Conservation (phyloP, 2,888 invertebrate species). For the Isoperla grammatica region DNA sequence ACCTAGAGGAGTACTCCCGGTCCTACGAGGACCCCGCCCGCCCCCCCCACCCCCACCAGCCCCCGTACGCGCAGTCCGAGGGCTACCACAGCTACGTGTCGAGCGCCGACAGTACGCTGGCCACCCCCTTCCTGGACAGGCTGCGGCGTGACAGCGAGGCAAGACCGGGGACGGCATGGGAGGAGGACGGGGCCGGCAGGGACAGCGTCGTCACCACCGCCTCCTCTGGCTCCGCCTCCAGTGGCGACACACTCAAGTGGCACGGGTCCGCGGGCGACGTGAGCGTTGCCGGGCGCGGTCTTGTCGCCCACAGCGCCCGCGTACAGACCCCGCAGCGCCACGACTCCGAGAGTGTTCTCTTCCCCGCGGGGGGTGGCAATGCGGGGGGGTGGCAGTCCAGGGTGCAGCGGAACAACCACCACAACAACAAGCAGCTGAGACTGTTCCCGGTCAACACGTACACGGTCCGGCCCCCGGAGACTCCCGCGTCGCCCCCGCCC, state of each 20-base stretch:
- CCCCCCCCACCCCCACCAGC: slow-evolving; percentile 52
- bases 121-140: slow-evolving; percentile 71
- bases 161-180: slow-evolving; percentile 24
- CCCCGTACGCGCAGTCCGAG: slow-evolving; percentile 70
- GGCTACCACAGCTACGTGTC: slow-evolving; percentile 77
- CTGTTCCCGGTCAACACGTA: slow-evolving; percentile 66
- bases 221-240: slow-evolving; percentile 56
- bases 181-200: slow-evolving; percentile 46
- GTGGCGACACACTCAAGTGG: slow-evolving; percentile 75
- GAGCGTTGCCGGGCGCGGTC: slow-evolving; percentile 57
- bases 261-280: slow-evolving; percentile 70
- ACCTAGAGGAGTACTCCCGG: slow-evolving; percentile 60
- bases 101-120: slow-evolving; percentile 64
- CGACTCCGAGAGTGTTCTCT: slow-evolving; percentile 69
- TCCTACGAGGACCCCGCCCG: slow-evolving; percentile 49
- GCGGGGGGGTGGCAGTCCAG: slow-evolving; percentile 41
- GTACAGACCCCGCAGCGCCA: slow-evolving; percentile 73
- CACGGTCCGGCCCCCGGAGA: slow-evolving; percentile 48
- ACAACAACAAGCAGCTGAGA: slow-evolving; percentile 52
- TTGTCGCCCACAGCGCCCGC: slow-evolving; percentile 70
- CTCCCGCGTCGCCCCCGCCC: slow-evolving; percentile 41
- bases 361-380: slow-evolving; percentile 53
- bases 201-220: slow-evolving; percentile 57
- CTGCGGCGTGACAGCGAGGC: slow-evolving; percentile 43
- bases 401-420: slow-evolving; percentile 43